Evolutionary conservation across 2,888 invertebrate species (phyloP).

Genomic region (Caenorhabditis sinica): DNA sequence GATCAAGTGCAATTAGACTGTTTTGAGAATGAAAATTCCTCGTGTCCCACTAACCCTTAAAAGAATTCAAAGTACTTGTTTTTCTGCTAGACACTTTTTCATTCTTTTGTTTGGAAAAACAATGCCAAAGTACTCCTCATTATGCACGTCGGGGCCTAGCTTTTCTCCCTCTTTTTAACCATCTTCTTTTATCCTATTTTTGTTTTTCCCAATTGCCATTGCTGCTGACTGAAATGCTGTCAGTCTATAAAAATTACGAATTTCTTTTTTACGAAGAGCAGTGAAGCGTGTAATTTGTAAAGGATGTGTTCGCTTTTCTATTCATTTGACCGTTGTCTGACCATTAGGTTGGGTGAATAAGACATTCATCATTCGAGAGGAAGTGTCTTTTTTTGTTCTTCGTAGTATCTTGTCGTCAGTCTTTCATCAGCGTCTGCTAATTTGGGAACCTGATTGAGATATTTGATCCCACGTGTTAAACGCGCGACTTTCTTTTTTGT

Average conservation of each 20-base stretch:
- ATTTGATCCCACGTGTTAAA: constrained; percentile 31
- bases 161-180: background rate
- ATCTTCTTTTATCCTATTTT: constrained; percentile 13
- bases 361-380: background rate
- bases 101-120: background rate
- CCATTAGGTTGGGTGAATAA: background rate
- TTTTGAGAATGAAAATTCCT: background rate
- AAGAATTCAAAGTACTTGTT: background rate
- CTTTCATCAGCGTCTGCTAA: background rate
- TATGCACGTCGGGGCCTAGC: background rate
- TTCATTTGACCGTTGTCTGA: background rate
- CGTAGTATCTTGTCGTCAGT: background rate
- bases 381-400: background rate
- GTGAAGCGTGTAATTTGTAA: constrained; percentile 3
- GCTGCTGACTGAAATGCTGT: background rate
- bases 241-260: constrained; percentile 22
- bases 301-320: constrained; percentile 13
- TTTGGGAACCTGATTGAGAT: constrained; percentile 21
- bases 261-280: background rate
- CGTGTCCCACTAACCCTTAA: background rate
- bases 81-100: background rate
- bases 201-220: constrained; percentile 6
- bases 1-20: background rate
- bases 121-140: background rate
- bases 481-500: constrained; percentile 16